Evolutionary conservation across 2,797 vertebrate species (phyloP).

Genomic region (Sorex maritimensis): DNA sequence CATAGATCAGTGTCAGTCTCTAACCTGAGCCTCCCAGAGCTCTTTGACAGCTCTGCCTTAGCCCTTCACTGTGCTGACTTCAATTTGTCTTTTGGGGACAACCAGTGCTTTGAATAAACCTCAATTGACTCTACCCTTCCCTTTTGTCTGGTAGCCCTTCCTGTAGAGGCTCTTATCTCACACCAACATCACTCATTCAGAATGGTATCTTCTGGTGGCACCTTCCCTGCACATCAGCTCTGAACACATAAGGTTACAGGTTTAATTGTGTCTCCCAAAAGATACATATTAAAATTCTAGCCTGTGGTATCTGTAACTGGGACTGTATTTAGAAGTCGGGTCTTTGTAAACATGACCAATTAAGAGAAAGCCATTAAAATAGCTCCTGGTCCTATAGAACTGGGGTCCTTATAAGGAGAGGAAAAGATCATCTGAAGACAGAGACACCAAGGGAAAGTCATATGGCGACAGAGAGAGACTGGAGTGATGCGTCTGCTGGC

Average conservation of each 20-base stretch:
- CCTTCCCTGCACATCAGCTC: neutral
- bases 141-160: neutral
- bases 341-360: neutral
- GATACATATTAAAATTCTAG: neutral
- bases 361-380: neutral
- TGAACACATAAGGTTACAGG: neutral
- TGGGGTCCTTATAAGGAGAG: neutral
- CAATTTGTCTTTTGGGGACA: neutral
- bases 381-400: neutral
- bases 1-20: neutral
- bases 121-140: neutral
- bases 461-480: neutral
- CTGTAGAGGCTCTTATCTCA: neutral
- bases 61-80: neutral
- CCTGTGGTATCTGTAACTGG: neutral
- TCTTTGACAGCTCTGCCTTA: neutral
- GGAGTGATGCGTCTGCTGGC: neutral
- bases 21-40: neutral
- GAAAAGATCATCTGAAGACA: neutral
- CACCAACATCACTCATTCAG: no score
- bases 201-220: no score
- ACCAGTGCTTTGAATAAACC: neutral
- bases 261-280: constrained; percentile 1
- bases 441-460: neutral
- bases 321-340: constrained; percentile 9